phyloP scores from a whole-genome alignment of 2,797 vertebrate species.

The Kryptopterus vitreolus region DNA sequence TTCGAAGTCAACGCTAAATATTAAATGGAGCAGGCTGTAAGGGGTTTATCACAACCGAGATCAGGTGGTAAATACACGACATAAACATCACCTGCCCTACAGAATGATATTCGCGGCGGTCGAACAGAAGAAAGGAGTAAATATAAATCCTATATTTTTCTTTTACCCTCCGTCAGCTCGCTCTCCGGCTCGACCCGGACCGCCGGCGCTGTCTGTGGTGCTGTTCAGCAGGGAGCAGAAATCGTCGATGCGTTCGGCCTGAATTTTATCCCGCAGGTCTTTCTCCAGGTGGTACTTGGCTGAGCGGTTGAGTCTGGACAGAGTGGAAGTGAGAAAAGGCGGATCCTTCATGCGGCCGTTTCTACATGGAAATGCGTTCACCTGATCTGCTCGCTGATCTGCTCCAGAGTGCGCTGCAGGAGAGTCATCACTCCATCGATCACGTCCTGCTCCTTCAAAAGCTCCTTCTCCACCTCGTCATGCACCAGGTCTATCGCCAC shows the following conservation, averaged over 20 bases:
- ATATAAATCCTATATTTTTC: neutral
- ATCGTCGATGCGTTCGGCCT: conserved; percentile 81
- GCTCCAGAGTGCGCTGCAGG: conserved; percentile 78
- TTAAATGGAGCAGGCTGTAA: too few relatives aligned
- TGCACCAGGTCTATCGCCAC: conserved; percentile 77
- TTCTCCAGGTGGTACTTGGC: conserved; percentile 84
- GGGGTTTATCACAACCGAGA: too few relatives aligned
- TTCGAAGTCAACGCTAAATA: too few relatives aligned
- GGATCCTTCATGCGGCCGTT: neutral
- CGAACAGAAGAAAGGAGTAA: too few relatives aligned
- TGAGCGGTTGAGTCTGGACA: conserved; percentile 80
- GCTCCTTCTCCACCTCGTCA: conserved; percentile 81
- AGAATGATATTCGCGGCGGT: too few relatives aligned
- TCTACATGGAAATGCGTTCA: conserved; percentile 1
- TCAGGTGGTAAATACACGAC: too few relatives aligned
- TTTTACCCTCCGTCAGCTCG: conserved; percentile 27
- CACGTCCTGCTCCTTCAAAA: conserved; percentile 82
- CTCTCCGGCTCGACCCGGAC: neutral
- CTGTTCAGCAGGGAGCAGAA: conserved; percentile 79
- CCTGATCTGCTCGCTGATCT: conserved; percentile 74
- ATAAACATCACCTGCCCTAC: too few relatives aligned
- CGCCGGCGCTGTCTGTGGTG: conserved; percentile 63
- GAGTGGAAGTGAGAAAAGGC: neutral
- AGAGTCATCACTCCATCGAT: conserved; percentile 72
- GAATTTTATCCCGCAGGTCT: conserved; percentile 85